Percentiles rank a stretch among this genome's conserved stretches.
phyloP scores from a whole-genome alignment of 2,113 vertebrate genomes.

The Dicerorhinus sumatrensis region DNA sequence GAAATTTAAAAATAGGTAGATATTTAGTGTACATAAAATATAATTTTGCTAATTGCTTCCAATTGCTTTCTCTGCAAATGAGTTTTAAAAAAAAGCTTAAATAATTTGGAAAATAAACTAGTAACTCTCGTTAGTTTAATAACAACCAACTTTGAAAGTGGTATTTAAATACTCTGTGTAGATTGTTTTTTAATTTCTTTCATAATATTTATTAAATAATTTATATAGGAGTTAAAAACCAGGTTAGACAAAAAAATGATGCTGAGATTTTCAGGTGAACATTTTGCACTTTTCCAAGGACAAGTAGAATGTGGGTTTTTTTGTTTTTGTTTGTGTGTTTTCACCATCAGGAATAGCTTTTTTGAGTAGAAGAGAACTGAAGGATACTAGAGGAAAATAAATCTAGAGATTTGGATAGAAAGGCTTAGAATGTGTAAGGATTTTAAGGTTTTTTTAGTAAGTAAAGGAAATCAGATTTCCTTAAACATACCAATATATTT shows the following conservation, averaged over 20 bases:
- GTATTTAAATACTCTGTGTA: not conserved
- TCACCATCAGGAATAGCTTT: not conserved
- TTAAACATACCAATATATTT: not conserved
- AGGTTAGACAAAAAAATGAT: not conserved
- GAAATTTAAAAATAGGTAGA: not conserved
- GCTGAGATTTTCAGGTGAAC: not conserved
- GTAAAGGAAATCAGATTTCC: not conserved
- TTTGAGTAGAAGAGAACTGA: not conserved
- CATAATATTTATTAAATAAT: not conserved
- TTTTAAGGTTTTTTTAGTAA: not conserved
- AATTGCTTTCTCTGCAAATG: not conserved
- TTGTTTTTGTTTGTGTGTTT: not conserved
- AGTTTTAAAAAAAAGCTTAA: not conserved
- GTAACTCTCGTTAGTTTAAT: not conserved
- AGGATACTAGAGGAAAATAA: not conserved
- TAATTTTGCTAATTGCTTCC: not conserved
- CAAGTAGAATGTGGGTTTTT: not conserved
- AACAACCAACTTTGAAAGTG: not conserved
- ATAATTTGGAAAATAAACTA: not conserved
- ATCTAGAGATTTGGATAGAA: not conserved
- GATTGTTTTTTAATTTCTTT: not conserved
- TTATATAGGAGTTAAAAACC: not conserved
- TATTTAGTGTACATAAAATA: not conserved
- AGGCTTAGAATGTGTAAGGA: not conserved
- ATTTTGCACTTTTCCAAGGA: not conserved